Percentiles rank a stretch among this genome's conserved stretches.
Evolutionary conservation across 2,888 invertebrate genomes (phyloP).

Genomic region (Cheilosia variabilis): DNA sequence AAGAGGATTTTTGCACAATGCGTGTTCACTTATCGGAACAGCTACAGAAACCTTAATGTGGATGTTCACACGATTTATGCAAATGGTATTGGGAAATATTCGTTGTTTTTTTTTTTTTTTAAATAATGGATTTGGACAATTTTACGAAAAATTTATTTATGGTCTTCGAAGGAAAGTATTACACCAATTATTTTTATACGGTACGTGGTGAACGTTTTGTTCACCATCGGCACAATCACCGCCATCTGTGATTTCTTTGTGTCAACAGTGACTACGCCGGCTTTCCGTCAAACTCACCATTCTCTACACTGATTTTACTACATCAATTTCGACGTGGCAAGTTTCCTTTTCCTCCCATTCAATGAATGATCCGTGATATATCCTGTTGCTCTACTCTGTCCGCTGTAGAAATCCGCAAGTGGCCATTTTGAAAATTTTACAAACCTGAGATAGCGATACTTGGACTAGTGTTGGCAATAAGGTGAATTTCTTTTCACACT

Average conservation of each 20-base stretch:
- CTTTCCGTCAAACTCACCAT: constrained; percentile 49
- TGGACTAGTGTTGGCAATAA: constrained; percentile 65
- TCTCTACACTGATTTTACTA: constrained; percentile 64
- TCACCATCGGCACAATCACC: background rate
- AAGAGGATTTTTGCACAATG: constrained; percentile 23
- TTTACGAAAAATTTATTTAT: constrained; percentile 5
- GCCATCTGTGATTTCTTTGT: constrained; percentile 61
- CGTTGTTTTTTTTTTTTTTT: background rate
- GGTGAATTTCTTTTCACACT: constrained; percentile 68
- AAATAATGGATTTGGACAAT: background rate
- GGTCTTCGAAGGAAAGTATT: background rate
- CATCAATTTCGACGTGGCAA: constrained; percentile 72
- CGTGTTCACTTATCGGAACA: constrained; percentile 16
- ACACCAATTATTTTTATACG: constrained; percentile 9
- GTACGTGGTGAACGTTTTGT: constrained; percentile 10
- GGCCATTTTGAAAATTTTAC: constrained; percentile 69
- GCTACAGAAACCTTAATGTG: background rate
- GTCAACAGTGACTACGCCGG: constrained; percentile 61
- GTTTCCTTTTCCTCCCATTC: constrained; percentile 65
- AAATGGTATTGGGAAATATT: background rate
- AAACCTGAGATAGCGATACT: constrained; percentile 52
- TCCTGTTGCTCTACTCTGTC: constrained; percentile 30
- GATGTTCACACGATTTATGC: background rate
- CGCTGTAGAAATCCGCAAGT: constrained; percentile 41
- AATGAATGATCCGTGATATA: background rate